Percentiles rank a stretch among this genome's conserved stretches.
Conservation (phyloP, 2,888 invertebrate genomes). For the Stomorhina lunata region DNA sequence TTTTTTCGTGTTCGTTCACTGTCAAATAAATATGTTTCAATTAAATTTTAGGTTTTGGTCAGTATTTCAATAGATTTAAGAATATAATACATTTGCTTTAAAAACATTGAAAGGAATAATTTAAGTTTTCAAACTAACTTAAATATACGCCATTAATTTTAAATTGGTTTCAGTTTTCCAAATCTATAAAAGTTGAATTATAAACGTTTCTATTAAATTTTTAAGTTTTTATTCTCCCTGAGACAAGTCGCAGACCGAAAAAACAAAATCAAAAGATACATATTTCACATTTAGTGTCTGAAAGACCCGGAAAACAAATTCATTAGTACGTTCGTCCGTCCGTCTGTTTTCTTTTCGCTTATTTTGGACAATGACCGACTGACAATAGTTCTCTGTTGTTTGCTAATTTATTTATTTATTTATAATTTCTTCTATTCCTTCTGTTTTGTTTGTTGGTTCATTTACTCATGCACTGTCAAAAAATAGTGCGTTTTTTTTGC, state of each 20-base stretch:
- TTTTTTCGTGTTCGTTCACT: too few relatives aligned
- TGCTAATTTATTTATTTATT: slow-evolving; percentile 2
- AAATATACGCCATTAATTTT: too few relatives aligned
- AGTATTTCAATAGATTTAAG: too few relatives aligned
- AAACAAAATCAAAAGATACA: background rate
- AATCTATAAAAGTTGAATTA: too few relatives aligned
- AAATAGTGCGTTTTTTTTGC: background rate
- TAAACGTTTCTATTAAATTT: background rate
- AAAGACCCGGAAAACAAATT: slow-evolving; percentile 58
- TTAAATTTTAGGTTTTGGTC: too few relatives aligned
- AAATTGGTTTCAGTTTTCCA: too few relatives aligned
- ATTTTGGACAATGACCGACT: slow-evolving; percentile 62
- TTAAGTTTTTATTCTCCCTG: background rate
- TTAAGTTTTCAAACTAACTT: too few relatives aligned
- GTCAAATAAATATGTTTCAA: too few relatives aligned
- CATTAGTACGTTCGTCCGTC: too few relatives aligned
- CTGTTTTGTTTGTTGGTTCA: slow-evolving; percentile 3
- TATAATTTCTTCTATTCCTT: background rate
- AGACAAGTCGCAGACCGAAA: background rate
- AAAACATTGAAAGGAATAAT: too few relatives aligned
- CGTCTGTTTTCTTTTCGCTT: slow-evolving; percentile 45
- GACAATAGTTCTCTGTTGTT: slow-evolving; percentile 24
- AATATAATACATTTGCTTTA: too few relatives aligned
- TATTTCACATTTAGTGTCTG: slow-evolving; percentile 31
- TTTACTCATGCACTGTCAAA: background rate